Percentiles rank a stretch among this genome's conserved stretches.
Evolutionary conservation across 2,888 invertebrate species (phyloP).

Genomic region (Stenoptilia bipunctidactyla): DNA sequence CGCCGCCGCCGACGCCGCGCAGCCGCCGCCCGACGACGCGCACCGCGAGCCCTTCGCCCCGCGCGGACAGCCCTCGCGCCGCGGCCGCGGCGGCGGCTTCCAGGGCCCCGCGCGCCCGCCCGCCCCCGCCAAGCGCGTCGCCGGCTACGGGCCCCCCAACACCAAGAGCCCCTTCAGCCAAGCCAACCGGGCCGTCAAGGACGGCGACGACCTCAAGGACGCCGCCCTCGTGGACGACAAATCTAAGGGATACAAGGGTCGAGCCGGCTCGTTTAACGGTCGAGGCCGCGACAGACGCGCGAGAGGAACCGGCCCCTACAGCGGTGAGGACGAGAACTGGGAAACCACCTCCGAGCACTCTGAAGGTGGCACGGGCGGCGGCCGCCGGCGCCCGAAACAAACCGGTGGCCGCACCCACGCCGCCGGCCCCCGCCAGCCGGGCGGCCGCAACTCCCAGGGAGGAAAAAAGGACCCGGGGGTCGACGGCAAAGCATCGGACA

Average conservation of each 20-base stretch:
- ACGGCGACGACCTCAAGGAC: slow-evolving; percentile 49
- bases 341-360: slow-evolving; percentile 89
- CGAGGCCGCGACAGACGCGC: slow-evolving; percentile 59
- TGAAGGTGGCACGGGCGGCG: slow-evolving; percentile 57
- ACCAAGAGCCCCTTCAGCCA: slow-evolving; percentile 82
- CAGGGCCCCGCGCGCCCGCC: slow-evolving; percentile 54
- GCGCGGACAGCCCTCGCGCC: slow-evolving; percentile 88
- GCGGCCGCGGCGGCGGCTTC: slow-evolving; percentile 78
- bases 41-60: slow-evolving; percentile 83
- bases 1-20: slow-evolving; percentile 53
- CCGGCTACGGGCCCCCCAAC: slow-evolving; percentile 85
- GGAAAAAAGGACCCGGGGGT: slow-evolving; percentile 44
- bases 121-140: slow-evolving; percentile 73
- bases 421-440: slow-evolving; percentile 32
- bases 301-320: slow-evolving; percentile 37
- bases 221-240: slow-evolving; percentile 69
- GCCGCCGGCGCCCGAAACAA: slow-evolving; percentile 42
- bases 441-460: slow-evolving; percentile 31
- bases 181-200: slow-evolving; percentile 47
- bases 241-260: slow-evolving; percentile 72
- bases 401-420: slow-evolving; percentile 64
- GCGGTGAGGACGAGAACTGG: slow-evolving; percentile 77
- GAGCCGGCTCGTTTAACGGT: slow-evolving; percentile 75
- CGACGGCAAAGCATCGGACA: slow-evolving; percentile 45
- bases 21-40: slow-evolving; percentile 20